Evolutionary conservation across 2,797 vertebrate species (phyloP), one percentile per base, ranked within the genome.

Genomic region (Coregonus suidteri): DNA sequence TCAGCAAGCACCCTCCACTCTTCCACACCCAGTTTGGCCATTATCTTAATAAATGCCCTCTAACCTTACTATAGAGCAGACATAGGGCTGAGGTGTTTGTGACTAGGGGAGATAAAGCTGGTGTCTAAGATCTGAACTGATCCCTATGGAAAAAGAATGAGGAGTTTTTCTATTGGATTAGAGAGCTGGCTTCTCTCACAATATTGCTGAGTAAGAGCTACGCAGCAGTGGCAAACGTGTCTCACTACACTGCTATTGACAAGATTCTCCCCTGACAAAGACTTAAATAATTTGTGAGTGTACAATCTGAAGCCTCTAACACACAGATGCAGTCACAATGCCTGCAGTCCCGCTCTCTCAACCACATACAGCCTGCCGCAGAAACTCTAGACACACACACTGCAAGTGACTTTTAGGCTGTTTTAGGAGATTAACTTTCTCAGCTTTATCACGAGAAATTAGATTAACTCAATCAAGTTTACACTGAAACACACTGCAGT

Each of bases 401-500:
- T 66, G 9, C 1, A 16, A 66, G 30, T 34, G 72, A 85, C 77
- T 83, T 82, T 83, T 78, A 77, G 4, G 18, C 70, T 1, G 25
- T 78, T 83, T 71, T 51, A 79, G 51, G 16, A 75, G 83, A 88
- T 90, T 84, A 82, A 82, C 84, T 83, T 79, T 51, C 59, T 87
- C 16, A 87, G 74, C 75, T 83, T 82, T 14, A 77, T 86, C 86
- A 88, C 20, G 31, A 18, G 85, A 82, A 62, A 56, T 69, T 70
- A 83, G 88, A 90, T 92, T 84, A 89, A 67, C 64, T 77, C 77
- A 75, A 70, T 76, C n/a, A 77, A 81, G 54, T 75, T 81, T 72
- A 59, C 16, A 75, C 47, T 6, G 31, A 69, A 54, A 69, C 52
- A 66, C 56, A 47, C 41, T 20, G 80, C 74, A 72, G 16, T 54